Evolutionary conservation across 2,797 vertebrate genomes (phyloP), one percentile per base, ranked within the genome.

Genomic region (Sus cebifrons): DNA sequence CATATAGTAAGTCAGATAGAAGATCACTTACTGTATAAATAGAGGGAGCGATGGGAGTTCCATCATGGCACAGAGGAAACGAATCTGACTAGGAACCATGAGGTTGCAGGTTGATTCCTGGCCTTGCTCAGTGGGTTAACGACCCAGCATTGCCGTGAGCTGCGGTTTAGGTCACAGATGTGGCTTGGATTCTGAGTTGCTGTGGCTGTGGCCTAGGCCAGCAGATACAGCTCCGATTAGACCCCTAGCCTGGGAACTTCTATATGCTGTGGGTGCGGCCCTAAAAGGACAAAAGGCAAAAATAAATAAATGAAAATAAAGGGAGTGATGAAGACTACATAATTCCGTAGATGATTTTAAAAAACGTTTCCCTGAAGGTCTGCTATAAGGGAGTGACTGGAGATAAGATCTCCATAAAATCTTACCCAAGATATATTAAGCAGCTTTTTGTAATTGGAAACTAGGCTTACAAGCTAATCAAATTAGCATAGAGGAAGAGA

Each of bases 381-480:
- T 78, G 6, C 49, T 86, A 81, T 68, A 73, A 60, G 73, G 40
- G 16, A 71, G n/a, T 54, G 21, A 54, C 21, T 90, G 20, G n/a
- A 65, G 65, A 71, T 85, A 84, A 84, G 44, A 78, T 56, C 64
- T 60, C 56, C 77, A 86, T 62, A 86, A 78, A 92, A 75, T 83
- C 52, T 88, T 92, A 88, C 40, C 29, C 60, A 77, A 75, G 8
- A 16, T 62, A 60, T 54, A 10, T 54, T 86, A 85, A 86, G 29
- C 16, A 82, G 21, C n/a, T 27, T 75, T 75, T 75, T 75, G 21
- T 58, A 70, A 44, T 44, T 71, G 64, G 77, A 83, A 77, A 49
- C 44, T 56, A 58, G 29, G 77, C 52, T 74, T 77, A 88, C 8
- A 91, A 70, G n/a, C n/a, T 87, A 49, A 73, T 40, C 32, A 65